phyloP scores from a whole-genome alignment of 2,888 invertebrate species.

The Villa cingulata region DNA sequence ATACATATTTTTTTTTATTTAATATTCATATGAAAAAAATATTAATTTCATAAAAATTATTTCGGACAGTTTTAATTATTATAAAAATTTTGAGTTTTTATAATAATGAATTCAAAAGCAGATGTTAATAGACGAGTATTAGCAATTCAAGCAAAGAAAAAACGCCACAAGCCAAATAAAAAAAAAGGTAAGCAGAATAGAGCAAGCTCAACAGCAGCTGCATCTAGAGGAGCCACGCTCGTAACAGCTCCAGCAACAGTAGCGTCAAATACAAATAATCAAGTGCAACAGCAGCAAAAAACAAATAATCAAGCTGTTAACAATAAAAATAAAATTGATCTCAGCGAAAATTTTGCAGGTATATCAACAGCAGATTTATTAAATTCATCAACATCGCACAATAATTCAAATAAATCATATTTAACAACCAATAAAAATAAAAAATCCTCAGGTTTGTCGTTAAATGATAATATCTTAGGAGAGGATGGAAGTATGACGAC shows the following conservation, averaged over 20 bases:
- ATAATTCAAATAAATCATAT: background rate
- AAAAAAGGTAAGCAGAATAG: slow-evolving; percentile 66
- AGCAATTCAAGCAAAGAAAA: slow-evolving; percentile 85
- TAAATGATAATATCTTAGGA: background rate
- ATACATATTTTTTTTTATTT: no score
- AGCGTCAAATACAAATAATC: background rate
- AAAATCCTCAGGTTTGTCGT: background rate
- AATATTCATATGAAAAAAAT: no score
- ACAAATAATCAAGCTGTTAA: background rate
- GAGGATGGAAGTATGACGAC: background rate
- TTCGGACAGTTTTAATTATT: no score
- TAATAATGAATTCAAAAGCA: slow-evolving; percentile 69
- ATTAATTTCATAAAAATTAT: no score
- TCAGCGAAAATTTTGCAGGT: background rate
- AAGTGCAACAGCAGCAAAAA: slow-evolving; percentile 7
- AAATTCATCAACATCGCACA: background rate
- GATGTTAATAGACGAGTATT: slow-evolving; percentile 84
- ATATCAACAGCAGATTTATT: background rate
- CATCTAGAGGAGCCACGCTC: background rate
- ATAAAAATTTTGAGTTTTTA: background rate
- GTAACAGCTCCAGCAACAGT: slow-evolving; percentile 11
- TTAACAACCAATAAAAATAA: background rate
- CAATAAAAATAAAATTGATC: background rate
- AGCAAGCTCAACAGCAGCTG: slow-evolving; percentile 2
- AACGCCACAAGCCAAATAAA: slow-evolving; percentile 75